These are phyloP conservation scores for Ruditapes philippinarum DNA, from an alignment of 1,140 invertebrate genomes.

Conservation along the genomic window DNA sequence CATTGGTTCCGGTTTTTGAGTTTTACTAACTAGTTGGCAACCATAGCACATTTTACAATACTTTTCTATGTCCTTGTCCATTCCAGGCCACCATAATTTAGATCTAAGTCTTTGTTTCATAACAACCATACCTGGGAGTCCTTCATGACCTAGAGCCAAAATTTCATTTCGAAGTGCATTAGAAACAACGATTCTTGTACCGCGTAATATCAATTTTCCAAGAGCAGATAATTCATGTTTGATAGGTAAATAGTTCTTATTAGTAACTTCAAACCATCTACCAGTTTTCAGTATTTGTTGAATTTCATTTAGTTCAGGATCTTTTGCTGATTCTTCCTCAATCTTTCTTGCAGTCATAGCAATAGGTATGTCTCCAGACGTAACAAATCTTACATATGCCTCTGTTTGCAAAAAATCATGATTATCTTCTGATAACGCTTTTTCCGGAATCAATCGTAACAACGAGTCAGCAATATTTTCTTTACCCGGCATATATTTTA, in stretches of 20 bases:
- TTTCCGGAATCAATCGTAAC: slow-evolving; percentile 56
- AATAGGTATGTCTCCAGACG: slow-evolving; percentile 13
- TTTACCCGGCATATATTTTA: slow-evolving; percentile 66
- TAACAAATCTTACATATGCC: slow-evolving; percentile 32
- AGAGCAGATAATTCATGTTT: not conserved
- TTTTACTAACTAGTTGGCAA: not conserved
- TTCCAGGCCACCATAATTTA: slow-evolving; percentile 1
- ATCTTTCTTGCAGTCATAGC: slow-evolving; percentile 48
- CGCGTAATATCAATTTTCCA: not conserved
- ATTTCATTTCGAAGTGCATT: not conserved
- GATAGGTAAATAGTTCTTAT: not conserved
- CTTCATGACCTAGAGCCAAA: not conserved
- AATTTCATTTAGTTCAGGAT: not conserved
- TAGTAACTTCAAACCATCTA: not conserved
- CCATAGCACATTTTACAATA: not conserved
- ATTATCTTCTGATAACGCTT: not conserved
- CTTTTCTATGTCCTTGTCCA: slow-evolving; percentile 30
- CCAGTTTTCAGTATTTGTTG: not conserved
- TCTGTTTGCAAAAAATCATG: not conserved
- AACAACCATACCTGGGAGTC: not conserved
- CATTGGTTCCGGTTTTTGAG: not conserved
- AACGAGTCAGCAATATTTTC: slow-evolving; percentile 72
- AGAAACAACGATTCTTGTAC: slow-evolving; percentile 1
- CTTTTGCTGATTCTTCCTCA: not conserved
- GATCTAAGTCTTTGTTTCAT: slow-evolving; percentile 7